Base-by-base conservation (phyloP, 2,113 vertebrate species). In the Hemiprocne comata region DNA sequence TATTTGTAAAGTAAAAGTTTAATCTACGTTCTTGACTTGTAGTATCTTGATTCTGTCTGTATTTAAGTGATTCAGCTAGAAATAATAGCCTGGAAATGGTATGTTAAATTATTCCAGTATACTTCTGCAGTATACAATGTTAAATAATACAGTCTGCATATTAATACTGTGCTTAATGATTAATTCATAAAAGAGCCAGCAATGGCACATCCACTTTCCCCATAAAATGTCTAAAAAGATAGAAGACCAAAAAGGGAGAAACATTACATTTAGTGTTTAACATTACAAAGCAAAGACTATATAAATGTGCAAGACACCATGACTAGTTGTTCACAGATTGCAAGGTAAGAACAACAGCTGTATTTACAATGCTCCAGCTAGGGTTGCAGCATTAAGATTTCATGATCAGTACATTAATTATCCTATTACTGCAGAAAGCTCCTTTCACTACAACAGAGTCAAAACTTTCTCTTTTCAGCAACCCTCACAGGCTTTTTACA, bases 361-460 rank as follows among this genome's bases (percentile, higher is more conserved):
- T 33, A 88, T 88, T 92, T 95, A 64, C 65, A 94, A 92, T 28
- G 40, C 54, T 91, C 44, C 87, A 92, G 69, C 21, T 91, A 75
- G 57, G 57, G 77, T 85, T 84, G 94, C 53, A 82, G 89, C 61
- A 85, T 89, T 55, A 94, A 78, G 80, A 81, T 89, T 77, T 84
- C 64, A 71, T 26, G 29, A 87, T 77, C 44, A 75, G 69, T 57
- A 55, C 67, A 61, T 90, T 88, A 92, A 94, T 90, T 69, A 82
- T 31, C 65, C 31, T 84, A 54, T 73, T 85, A 36, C n/a, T 73
- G 71, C 82, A 93, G 54, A 83, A 93, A 88, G 85, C 21, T 87
- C 28, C 8, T 4, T 67, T 85, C 62, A 79, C 20, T 79, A 28
- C 15, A 72, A 29, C 24, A 69, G 53, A 33, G 50, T 57, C 69